Evolutionary conservation across 2,797 vertebrate genomes (phyloP).

Genomic region (Zenarchopterus dispar): DNA sequence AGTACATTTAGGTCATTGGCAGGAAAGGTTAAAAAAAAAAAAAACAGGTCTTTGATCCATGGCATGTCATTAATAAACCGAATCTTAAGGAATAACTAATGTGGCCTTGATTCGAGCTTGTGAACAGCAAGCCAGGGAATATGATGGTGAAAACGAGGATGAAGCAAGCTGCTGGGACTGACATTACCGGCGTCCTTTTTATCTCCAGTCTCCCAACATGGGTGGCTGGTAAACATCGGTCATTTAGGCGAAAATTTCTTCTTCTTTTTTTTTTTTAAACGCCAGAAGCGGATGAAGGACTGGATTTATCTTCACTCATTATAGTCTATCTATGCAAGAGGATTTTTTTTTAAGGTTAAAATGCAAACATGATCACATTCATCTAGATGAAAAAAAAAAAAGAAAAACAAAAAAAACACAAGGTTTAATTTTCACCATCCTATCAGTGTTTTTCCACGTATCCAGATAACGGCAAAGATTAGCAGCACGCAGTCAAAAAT

Average conservation of each 20-base stretch:
- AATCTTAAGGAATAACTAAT: slow-evolving; percentile 84
- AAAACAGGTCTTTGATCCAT: slow-evolving; percentile 68
- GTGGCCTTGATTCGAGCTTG: slow-evolving; percentile 79
- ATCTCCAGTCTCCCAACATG: slow-evolving; percentile 33
- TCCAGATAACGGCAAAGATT: slow-evolving; percentile 66
- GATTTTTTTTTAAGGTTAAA: background rate
- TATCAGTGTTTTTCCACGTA: slow-evolving; percentile 52
- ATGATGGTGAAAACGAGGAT: slow-evolving; percentile 62
- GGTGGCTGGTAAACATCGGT: slow-evolving; percentile 19
- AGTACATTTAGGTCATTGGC: slow-evolving; percentile 81
- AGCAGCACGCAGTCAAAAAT: slow-evolving; percentile 55
- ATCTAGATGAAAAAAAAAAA: slow-evolving; percentile 3
- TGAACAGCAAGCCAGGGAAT: slow-evolving; percentile 76
- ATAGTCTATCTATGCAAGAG: background rate
- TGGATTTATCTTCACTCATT: background rate
- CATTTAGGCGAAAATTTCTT: slow-evolving; percentile 6
- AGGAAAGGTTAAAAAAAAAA: slow-evolving; percentile 61
- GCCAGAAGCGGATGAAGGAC: background rate
- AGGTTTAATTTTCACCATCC: slow-evolving; percentile 17
- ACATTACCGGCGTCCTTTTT: slow-evolving; percentile 35
- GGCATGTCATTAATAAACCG: slow-evolving; percentile 70
- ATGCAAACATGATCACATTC: background rate
- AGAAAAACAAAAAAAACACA: background rate
- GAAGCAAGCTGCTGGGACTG: slow-evolving; percentile 30
- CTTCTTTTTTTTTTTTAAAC: background rate